Conservation (phyloP, 1,140 invertebrate species). For the Patella vulgata region DNA sequence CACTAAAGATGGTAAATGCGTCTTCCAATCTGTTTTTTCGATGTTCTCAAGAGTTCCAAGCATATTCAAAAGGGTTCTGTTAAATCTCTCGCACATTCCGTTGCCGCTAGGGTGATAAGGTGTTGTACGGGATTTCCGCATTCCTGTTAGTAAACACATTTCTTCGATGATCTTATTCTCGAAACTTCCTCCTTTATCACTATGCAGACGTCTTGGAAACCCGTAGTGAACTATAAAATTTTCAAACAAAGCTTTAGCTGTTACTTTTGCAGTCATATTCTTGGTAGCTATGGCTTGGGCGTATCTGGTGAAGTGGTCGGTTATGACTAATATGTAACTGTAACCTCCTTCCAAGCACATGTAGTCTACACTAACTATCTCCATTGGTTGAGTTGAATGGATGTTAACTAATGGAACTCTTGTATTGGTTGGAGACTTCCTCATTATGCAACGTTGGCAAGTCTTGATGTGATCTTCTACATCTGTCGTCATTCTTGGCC, state of each 20-base stretch:
- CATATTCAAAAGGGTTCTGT: conserved; percentile 25
- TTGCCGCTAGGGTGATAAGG: conserved; percentile 26
- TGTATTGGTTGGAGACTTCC: conserved; percentile 4
- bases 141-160: conserved; percentile 22
- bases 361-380: conserved; percentile 27
- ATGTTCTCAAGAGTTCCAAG: conserved; percentile 22
- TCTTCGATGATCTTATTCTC: conserved; percentile 30
- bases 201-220: conserved; percentile 9
- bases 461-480: neutral
- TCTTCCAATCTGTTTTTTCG: conserved; percentile 15
- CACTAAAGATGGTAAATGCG: conserved; percentile 5
- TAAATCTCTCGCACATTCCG: conserved; percentile 13
- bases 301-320: conserved; percentile 29
- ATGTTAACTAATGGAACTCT: conserved; percentile 8
- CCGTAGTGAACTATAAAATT: conserved; percentile 19
- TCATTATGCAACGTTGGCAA: conserved; percentile 9
- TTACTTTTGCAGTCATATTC: conserved; percentile 21
- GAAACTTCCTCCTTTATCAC: conserved; percentile 20
- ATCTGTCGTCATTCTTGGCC: conserved; percentile 11
- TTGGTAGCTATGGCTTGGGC: conserved; percentile 16
- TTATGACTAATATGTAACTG: conserved; percentile 26
- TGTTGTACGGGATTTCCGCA: conserved; percentile 23
- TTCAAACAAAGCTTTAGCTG: conserved; percentile 25
- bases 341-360: conserved; percentile 18
- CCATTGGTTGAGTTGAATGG: conserved; percentile 15